Percentiles rank a stretch among this genome's conserved stretches.
These are phyloP conservation scores for Manduca sexta DNA, from an alignment of 1,140 invertebrate species.

Conservation along the genomic window DNA sequence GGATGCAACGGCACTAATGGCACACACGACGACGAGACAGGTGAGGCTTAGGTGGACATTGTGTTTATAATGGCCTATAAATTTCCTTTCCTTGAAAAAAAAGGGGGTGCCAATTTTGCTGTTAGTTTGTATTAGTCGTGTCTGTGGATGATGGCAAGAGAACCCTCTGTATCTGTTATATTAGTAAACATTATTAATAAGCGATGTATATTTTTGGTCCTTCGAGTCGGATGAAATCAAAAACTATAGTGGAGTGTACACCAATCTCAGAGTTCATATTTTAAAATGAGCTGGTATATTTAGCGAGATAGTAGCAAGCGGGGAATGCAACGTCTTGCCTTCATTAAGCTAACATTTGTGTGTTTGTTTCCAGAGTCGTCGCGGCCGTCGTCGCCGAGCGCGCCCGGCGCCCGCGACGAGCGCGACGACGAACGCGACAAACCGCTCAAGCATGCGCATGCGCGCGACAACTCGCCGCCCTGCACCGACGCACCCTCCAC, in stretches of 20 bases:
- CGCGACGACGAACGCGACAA: constrained; percentile 41
- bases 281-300: background rate
- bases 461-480: constrained; percentile 57
- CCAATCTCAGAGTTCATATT: background rate
- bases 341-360: background rate
- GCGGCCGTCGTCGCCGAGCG: constrained; percentile 14
- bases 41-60: too few relatives aligned
- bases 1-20: constrained; percentile 18
- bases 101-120: background rate
- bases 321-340: too few relatives aligned
- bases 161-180: too few relatives aligned
- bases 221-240: too few relatives aligned
- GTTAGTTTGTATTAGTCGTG: background rate
- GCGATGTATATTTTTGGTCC: background rate
- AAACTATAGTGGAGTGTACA: too few relatives aligned
- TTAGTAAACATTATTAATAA: background rate
- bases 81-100: background rate
- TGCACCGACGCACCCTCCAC: constrained; percentile 76
- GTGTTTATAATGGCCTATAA: too few relatives aligned
- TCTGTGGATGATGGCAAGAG: background rate
- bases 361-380: constrained; percentile 22
- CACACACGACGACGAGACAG: constrained; percentile 46
- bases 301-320: too few relatives aligned
- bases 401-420: constrained; percentile 15
- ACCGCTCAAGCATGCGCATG: constrained; percentile 59